Percentiles rank a stretch among this genome's conserved stretches.
phyloP scores from a whole-genome alignment of 1,140 invertebrate species.

The Macrobrachium rosenbergii region DNA sequence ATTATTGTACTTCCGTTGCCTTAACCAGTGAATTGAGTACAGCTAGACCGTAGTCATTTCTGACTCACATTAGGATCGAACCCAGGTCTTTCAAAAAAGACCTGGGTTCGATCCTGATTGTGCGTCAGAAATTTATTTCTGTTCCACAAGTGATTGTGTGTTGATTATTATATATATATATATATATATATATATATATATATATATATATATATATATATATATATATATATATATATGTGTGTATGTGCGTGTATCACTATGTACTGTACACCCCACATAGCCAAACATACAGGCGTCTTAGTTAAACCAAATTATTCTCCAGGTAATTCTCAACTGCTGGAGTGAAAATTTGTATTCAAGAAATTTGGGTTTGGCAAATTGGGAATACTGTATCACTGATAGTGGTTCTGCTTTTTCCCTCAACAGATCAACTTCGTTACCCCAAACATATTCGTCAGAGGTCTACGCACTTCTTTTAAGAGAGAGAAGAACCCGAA shows the following conservation, averaged over 20 bases:
- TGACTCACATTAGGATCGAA: not conserved
- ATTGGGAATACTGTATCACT: not conserved
- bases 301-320: not conserved
- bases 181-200: slow-evolving; percentile 34
- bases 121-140: too few relatives aligned
- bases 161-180: slow-evolving; percentile 30
- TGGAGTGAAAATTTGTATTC: not conserved
- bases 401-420: not conserved
- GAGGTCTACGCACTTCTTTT: slow-evolving; percentile 53
- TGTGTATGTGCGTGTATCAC: not conserved
- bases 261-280: too few relatives aligned
- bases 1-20: too few relatives aligned
- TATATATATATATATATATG: slow-evolving; percentile 3
- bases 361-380: too few relatives aligned
- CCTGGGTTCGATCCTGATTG: too few relatives aligned
- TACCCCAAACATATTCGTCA: slow-evolving; percentile 53
- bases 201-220: not conserved
- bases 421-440: slow-evolving; percentile 57
- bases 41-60: not conserved
- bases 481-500: slow-evolving; percentile 33
- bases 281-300: too few relatives aligned
- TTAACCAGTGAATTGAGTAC: too few relatives aligned
- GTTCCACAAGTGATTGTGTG: too few relatives aligned
- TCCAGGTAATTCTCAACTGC: too few relatives aligned
- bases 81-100: too few relatives aligned